phyloP scores from a whole-genome alignment of 2,113 vertebrate genomes.

The Odontophorus gujanensis region DNA sequence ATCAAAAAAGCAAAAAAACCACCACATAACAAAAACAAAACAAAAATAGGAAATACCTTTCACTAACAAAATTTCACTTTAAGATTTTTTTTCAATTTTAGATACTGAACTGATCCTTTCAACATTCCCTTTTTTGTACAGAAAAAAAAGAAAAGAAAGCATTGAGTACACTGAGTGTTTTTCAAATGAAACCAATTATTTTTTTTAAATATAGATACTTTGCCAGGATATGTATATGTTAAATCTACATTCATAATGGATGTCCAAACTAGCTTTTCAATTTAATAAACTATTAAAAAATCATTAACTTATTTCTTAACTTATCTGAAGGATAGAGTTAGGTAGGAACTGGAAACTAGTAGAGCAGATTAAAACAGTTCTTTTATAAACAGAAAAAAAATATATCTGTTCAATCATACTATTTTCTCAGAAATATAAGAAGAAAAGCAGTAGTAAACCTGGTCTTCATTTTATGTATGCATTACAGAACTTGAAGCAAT shows the following conservation, averaged over 20 bases:
- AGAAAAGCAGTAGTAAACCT: not conserved
- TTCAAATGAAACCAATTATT: not conserved
- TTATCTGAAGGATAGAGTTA: not conserved
- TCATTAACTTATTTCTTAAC: not conserved
- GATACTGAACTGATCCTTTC: not conserved
- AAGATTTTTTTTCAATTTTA: not conserved
- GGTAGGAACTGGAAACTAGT: not conserved
- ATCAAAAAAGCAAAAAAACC: not conserved
- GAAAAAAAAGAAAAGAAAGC: not conserved
- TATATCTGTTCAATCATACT: not conserved
- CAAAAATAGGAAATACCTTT: not conserved
- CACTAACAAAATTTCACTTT: not conserved
- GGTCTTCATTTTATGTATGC: not conserved
- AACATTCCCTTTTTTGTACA: not conserved
- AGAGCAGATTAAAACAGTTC: not conserved
- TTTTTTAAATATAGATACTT: not conserved
- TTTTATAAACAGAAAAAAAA: not conserved
- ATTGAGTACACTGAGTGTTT: not conserved
- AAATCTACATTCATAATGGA: not conserved
- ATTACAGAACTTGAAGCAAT: not conserved
- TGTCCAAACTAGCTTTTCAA: not conserved
- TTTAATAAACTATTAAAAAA: not conserved
- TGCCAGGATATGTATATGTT: not conserved
- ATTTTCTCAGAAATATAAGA: not conserved
- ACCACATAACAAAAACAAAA: not conserved